Base-by-base conservation (phyloP, 2,797 vertebrate genomes). In the Yasuhikotakia modesta region DNA sequence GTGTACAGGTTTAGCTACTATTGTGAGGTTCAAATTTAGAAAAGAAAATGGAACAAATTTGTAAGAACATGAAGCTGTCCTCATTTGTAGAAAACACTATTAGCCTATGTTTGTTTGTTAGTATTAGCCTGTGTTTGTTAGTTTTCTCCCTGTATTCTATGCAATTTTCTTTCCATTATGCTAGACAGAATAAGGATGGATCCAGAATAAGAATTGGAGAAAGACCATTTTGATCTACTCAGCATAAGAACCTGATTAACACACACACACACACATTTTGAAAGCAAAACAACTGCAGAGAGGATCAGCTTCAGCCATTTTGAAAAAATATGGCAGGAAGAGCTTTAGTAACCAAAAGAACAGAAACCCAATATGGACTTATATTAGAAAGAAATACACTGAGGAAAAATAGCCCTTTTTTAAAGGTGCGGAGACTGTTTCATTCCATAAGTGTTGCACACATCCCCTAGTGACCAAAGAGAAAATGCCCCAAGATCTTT, bases 161-260 rank as follows among this genome's bases (percentile, higher is more conserved):
- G 27, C 4, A 30, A 85, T 70, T 79, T 76, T n/a, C 57, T 55
- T 72, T 81, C 76, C 19, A 74, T 53, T 76, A 60, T 75, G 50
- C 68, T 73, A 70, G 75, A 70, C 30, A 70, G 57, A 79, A 58
- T 32, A 81, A 27, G 65, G 63, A 65, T 70, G 76, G 68, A 79
- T 85, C 68, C 19, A 73, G 58, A 64, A 32, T 30, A 17, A 73
- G 58, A 64, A 32, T 30, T 43, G 45, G 22, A 60, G 48, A 72
- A 78, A 81, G 79, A 81, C 27, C 65, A 73, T 58, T 50, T 71
- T 68, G 69, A 79, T 83, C 73, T 57, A 3, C 39, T 81, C 2
- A 4, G 52, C 78, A 80, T 80, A 32, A 3, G 64, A 65, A 69
- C 45, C 11, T 53, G 66, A 73, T 66, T 70, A 53, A 27, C 69